Percentiles rank a stretch among this genome's conserved stretches.
These are phyloP conservation scores for Mellilla xanthometata DNA, from an alignment of 2,888 invertebrate species.

Conservation along the genomic window DNA sequence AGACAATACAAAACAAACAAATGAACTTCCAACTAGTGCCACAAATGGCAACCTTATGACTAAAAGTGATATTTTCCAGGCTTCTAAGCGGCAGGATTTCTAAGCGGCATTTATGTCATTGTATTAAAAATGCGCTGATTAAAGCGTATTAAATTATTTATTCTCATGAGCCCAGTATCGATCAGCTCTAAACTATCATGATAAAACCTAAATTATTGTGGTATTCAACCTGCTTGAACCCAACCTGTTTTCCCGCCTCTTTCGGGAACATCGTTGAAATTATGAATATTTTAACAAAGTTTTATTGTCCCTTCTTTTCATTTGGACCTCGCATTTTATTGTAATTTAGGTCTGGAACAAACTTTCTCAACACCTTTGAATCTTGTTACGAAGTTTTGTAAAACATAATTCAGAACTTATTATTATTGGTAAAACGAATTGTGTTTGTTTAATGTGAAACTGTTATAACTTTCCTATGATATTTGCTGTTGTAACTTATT, in stretches of 20 bases:
- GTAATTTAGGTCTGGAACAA: not conserved
- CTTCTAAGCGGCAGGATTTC: too few relatives aligned
- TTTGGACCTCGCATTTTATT: constrained; percentile 6
- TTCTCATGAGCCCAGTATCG: too few relatives aligned
- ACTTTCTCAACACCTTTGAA: not conserved
- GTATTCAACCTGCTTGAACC: constrained; percentile 49
- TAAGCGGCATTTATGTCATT: too few relatives aligned
- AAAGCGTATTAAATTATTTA: too few relatives aligned
- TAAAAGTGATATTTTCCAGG: too few relatives aligned
- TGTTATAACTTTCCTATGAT: not conserved
- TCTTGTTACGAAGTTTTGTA: not conserved
- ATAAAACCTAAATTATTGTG: too few relatives aligned
- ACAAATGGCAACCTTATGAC: too few relatives aligned
- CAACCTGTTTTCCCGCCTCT: constrained; percentile 44
- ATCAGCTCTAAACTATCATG: too few relatives aligned
- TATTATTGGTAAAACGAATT: not conserved
- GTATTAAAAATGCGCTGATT: too few relatives aligned
- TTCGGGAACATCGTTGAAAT: constrained; percentile 36
- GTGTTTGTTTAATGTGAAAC: not conserved
- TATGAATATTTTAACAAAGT: constrained; percentile 30
- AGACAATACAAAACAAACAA: too few relatives aligned
- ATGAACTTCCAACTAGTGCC: too few relatives aligned
- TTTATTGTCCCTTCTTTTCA: constrained; percentile 24
- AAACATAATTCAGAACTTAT: constrained; percentile 1
- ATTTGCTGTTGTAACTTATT: too few relatives aligned